A percentile compares a stretch with the other conserved stretches of the same genome.
phyloP scores from a whole-genome alignment of 2,888 invertebrate species.

The Ceraclea dissimilis region DNA sequence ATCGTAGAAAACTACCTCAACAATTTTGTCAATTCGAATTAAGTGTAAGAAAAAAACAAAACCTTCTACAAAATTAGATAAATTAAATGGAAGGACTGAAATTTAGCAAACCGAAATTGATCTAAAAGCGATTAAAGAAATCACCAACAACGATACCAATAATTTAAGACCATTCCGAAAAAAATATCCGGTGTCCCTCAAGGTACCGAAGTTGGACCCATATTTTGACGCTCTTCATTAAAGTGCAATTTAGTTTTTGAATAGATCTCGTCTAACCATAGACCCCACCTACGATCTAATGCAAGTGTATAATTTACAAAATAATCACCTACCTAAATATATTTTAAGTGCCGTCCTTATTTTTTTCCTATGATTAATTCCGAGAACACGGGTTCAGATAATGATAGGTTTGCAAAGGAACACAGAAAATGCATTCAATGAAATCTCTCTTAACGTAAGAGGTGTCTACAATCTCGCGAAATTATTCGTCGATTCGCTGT shows the following conservation, averaged over 20 bases:
- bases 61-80: neutral
- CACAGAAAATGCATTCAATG: neutral
- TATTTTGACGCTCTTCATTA: neutral
- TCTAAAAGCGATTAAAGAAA: neutral
- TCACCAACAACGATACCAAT: neutral
- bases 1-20: neutral
- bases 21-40: neutral
- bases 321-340: neutral
- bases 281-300: neutral
- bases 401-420: slow-evolving; percentile 1
- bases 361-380: neutral
- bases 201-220: neutral
- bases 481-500: too few relatives aligned
- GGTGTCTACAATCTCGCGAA: too few relatives aligned
- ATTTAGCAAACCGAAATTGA: neutral
- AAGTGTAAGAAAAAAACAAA: neutral
- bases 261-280: neutral
- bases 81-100: neutral
- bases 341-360: neutral
- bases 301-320: neutral
- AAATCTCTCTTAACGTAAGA: neutral
- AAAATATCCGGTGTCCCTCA: neutral
- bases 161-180: neutral
- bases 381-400: neutral
- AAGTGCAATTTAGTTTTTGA: neutral